Evolutionary conservation across 2,888 invertebrate species (phyloP), one percentile per base, ranked within the genome.

Genomic region (Adelphocoris suturalis): DNA sequence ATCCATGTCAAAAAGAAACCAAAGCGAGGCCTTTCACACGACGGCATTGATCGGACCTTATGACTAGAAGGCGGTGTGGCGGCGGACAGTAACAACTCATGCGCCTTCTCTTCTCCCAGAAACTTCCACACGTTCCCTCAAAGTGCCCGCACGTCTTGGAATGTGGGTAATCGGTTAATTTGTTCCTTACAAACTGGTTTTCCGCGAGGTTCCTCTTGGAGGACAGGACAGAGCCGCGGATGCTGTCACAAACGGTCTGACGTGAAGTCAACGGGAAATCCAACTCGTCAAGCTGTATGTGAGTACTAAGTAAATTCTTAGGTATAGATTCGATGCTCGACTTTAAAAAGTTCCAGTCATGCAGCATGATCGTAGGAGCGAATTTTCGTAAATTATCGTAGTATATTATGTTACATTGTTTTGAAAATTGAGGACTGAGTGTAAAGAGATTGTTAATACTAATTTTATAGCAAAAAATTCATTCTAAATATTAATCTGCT

Each of bases 121-220:
- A 68, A 68, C 68, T 78, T 78, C 19, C 19, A 78, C 78, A 78
- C 78, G 78, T 78, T 78, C 14, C 19, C 78, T 46, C 47, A n/a
- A 46, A 78, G 47, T 37, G 78, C 4, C 78, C 47, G 78, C 78
- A 78, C 78, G 78, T 78, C 47, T 78, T 19, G 78, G 78, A 78
- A 78, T 78, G 78, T 78, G 78, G 47, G 78, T 78, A 78, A 78
- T 78, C 78, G 78, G 78, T 78, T 78, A 78, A 46, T 78, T 78
- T 68, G 68, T 68, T 68, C 23, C 19, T 23, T 19, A 19, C 68
- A 68, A 68, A 68, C 68, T 68, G 68, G 68, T 68, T 68, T 68
- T 23, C 68, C 12, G 12, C 23, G 68, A 68, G 52, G 4, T 5
- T 68, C 68, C 27, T 52, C 16, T 52, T 2, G 16, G 52, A 11